Percentiles rank a stretch among this genome's conserved stretches.
These are phyloP conservation scores for Ciconia maguari DNA, from an alignment of 2,113 vertebrate species.

Conservation along the genomic window DNA sequence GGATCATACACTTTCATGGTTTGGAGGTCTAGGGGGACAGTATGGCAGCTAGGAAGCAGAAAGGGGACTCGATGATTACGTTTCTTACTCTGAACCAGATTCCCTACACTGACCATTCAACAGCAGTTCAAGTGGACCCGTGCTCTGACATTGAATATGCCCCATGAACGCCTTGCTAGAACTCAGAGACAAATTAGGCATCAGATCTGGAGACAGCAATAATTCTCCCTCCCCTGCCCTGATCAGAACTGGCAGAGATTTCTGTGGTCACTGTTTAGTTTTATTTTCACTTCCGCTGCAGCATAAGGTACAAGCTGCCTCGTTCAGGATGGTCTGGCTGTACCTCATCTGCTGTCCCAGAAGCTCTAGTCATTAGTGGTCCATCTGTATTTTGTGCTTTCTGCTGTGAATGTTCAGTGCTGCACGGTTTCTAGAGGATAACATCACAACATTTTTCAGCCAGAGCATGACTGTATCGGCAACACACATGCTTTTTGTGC, in stretches of 20 bases:
- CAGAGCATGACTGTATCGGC: not conserved
- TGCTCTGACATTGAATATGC: not conserved
- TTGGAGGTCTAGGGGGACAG: not conserved
- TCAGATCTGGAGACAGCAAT: not conserved
- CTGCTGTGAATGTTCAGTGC: not conserved
- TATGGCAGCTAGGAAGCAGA: not conserved
- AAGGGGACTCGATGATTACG: rapidly evolving
- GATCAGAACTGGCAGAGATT: not conserved
- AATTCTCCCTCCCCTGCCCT: rapidly evolving
- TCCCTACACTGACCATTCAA: not conserved
- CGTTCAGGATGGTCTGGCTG: not conserved
- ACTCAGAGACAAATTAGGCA: not conserved
- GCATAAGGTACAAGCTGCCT: not conserved
- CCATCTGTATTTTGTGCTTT: not conserved
- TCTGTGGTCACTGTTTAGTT: not conserved
- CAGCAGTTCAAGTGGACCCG: not conserved
- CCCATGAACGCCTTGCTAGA: not conserved
- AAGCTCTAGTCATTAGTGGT: not conserved
- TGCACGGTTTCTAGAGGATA: not conserved
- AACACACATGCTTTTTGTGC: not conserved
- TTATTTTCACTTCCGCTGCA: not conserved
- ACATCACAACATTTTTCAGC: not conserved
- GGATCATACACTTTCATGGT: not conserved
- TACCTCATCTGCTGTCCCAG: not conserved
- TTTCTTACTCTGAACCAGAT: not conserved